These are phyloP conservation scores for Tarsius wallacei DNA, from an alignment of 2,797 vertebrate genomes.

Conservation along the genomic window DNA sequence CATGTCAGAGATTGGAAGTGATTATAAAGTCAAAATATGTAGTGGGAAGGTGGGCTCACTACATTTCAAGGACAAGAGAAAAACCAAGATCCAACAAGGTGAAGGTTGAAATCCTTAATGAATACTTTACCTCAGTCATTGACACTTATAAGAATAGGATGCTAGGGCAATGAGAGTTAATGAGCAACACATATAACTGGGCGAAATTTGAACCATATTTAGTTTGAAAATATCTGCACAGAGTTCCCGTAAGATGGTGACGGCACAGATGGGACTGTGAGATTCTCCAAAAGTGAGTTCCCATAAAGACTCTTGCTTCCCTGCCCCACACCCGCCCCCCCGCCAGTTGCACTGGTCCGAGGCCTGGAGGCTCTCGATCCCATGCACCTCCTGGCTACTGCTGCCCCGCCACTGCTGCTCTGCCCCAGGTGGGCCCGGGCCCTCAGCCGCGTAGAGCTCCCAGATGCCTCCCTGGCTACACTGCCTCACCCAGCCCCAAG, in stretches of 20 bases:
- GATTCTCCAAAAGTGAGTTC: too few species aligned
- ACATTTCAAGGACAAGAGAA: slow-evolving; percentile 58
- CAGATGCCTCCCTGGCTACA: too few species aligned
- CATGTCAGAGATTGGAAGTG: slow-evolving; percentile 2
- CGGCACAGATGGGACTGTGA: neutral
- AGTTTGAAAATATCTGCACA: neutral
- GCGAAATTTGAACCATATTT: slow-evolving; percentile 67
- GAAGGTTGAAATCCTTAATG: slow-evolving; percentile 73
- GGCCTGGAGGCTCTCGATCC: too few species aligned
- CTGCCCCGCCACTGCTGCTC: too few species aligned
- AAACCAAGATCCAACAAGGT: slow-evolving; percentile 67
- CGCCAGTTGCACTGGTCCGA: too few species aligned
- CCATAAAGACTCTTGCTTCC: too few species aligned
- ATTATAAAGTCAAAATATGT: slow-evolving; percentile 18
- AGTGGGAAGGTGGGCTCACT: neutral
- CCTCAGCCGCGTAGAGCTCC: too few species aligned
- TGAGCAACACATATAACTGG: slow-evolving; percentile 79
- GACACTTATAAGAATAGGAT: slow-evolving; percentile 68
- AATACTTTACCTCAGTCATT: slow-evolving; percentile 64
- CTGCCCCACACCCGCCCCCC: too few species aligned
- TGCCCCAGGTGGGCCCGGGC: too few species aligned
- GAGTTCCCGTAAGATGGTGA: too few species aligned
- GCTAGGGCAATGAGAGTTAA: slow-evolving; percentile 74
- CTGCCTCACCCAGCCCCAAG: too few species aligned
- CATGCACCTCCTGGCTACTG: too few species aligned